phyloP scores from a whole-genome alignment of 2,113 vertebrate genomes.

The Vulpes ferrilata region DNA sequence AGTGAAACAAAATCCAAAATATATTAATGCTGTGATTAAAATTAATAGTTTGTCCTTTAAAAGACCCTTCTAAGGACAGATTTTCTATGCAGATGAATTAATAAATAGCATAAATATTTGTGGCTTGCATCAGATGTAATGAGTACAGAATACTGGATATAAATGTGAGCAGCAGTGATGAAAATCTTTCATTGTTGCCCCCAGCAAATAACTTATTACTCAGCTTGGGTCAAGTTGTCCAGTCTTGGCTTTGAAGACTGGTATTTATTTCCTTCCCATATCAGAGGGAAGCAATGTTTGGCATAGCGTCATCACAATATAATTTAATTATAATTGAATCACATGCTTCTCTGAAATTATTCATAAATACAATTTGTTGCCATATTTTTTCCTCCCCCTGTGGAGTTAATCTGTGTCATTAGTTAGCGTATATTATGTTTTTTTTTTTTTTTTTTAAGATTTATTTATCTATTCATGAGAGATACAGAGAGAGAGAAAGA shows the following conservation, averaged over 20 bases:
- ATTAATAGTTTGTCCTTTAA: constrained; percentile 68
- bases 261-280: constrained; percentile 13
- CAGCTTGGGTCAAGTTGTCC: constrained; percentile 55
- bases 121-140: constrained; percentile 24
- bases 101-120: constrained; percentile 53
- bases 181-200: constrained; percentile 65
- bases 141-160: constrained; percentile 11
- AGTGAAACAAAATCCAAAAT: constrained; percentile 67
- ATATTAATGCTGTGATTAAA: constrained; percentile 69
- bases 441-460: too few species aligned
- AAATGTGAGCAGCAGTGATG: not conserved
- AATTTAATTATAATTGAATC: constrained; percentile 48
- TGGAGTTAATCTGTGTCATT: not conserved
- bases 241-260: not conserved
- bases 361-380: not conserved
- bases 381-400: not conserved
- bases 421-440: not conserved
- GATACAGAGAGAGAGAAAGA: too few species aligned
- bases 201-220: constrained; percentile 61
- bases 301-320: not conserved
- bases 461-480: too few species aligned
- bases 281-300: constrained; percentile 1
- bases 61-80: constrained; percentile 62
- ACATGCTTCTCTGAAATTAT: constrained; percentile 33
- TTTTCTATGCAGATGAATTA: constrained; percentile 68